These are phyloP conservation scores for Drosophila anomelani DNA, from an alignment of 2,888 invertebrate species.

Conservation along the genomic window DNA sequence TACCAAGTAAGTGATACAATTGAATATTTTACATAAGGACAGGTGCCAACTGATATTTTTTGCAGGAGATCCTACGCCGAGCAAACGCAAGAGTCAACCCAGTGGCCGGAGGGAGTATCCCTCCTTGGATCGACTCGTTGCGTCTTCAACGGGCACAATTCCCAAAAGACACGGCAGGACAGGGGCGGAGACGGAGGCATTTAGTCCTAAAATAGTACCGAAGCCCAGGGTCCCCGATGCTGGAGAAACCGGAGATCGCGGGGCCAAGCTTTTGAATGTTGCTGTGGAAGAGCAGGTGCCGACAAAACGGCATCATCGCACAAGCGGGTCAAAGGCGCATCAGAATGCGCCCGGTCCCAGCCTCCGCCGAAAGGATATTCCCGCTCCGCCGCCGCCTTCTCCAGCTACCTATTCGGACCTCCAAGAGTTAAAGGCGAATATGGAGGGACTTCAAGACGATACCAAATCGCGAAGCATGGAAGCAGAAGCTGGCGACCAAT, in stretches of 20 bases:
- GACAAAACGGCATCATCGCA: slow-evolving; percentile 65
- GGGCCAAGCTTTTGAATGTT: slow-evolving; percentile 33
- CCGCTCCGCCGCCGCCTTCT: slow-evolving; percentile 80
- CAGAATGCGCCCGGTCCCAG: slow-evolving; percentile 23
- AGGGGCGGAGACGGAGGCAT: slow-evolving; percentile 27
- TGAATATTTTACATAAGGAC: background rate
- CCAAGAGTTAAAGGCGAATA: slow-evolving; percentile 78
- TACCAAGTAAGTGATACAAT: slow-evolving; percentile 17
- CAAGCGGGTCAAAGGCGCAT: slow-evolving; percentile 51
- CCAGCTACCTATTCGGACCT: slow-evolving; percentile 81
- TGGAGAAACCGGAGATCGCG: slow-evolving; percentile 35
- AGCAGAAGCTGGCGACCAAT: slow-evolving; percentile 56
- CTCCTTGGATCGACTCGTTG: slow-evolving; percentile 80
- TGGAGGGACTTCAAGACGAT: slow-evolving; percentile 73
- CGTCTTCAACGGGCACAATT: slow-evolving; percentile 82
- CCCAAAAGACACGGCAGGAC: slow-evolving; percentile 70
- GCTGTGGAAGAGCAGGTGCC: slow-evolving; percentile 5
- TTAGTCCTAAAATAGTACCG: slow-evolving; percentile 50
- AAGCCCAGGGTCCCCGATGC: slow-evolving; percentile 50
- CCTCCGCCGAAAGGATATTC: slow-evolving; percentile 73
- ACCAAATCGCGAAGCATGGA: slow-evolving; percentile 70
- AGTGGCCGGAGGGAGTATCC: slow-evolving; percentile 78
- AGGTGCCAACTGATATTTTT: background rate
- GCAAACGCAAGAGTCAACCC: slow-evolving; percentile 53
- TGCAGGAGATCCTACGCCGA: slow-evolving; percentile 43